phyloP scores from a whole-genome alignment of 2,888 invertebrate genomes.

The Phortica okadai region DNA sequence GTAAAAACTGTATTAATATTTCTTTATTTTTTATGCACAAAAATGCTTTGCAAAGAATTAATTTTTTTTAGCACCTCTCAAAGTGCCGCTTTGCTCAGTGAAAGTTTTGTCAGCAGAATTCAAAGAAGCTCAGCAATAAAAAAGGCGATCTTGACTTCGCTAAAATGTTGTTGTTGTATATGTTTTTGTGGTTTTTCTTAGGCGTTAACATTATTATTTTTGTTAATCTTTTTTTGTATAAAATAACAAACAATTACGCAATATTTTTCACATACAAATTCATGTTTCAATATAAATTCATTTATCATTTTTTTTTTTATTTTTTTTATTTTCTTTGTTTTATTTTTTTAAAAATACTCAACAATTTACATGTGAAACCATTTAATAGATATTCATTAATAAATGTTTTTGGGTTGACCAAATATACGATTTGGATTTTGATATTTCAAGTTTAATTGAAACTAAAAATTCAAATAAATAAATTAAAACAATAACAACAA shows the following conservation, averaged over 20 bases:
- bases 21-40: not conserved
- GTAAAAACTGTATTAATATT: too few relatives aligned
- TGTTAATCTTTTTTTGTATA: not conserved
- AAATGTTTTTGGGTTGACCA: constrained; percentile 28
- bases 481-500: not conserved
- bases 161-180: too few relatives aligned
- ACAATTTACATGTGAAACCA: constrained; percentile 77
- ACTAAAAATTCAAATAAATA: not conserved
- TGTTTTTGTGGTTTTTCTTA: not conserved
- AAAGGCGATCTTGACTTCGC: too few relatives aligned
- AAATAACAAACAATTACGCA: constrained; percentile 24
- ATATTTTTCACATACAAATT: constrained; percentile 11
- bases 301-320: constrained; percentile 31
- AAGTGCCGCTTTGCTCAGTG: not conserved
- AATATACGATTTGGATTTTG: constrained; percentile 23
- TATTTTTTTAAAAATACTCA: constrained; percentile 73
- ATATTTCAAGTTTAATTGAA: constrained; percentile 19
- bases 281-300: constrained; percentile 31
- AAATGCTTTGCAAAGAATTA: not conserved
- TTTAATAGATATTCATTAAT: constrained; percentile 55
- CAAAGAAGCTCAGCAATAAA: too few relatives aligned
- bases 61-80: not conserved
- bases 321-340: constrained; percentile 44
- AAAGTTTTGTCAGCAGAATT: not conserved
- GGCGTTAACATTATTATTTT: not conserved